phyloP scores from a whole-genome alignment of 2,888 invertebrate species.

The Drosophila emarginata region DNA sequence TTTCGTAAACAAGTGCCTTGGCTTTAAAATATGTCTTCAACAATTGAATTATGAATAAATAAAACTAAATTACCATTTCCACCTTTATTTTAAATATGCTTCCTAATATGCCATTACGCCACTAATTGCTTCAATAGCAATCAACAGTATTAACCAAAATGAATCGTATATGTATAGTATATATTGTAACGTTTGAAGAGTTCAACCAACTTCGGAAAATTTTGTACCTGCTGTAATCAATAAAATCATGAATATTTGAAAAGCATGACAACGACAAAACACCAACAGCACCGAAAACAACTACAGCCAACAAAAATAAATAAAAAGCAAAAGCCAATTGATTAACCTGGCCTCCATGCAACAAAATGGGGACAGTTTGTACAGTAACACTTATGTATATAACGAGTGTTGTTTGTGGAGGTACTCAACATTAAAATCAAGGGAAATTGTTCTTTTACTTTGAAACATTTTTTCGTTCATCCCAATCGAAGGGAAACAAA shows the following conservation, averaged over 20 bases:
- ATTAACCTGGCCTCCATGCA: conserved; percentile 44
- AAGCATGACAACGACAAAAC: conserved; percentile 27
- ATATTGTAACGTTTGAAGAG: conserved; percentile 25
- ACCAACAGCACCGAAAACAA: conserved; percentile 23
- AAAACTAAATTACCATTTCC: conserved; percentile 22
- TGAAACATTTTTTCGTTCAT: too few relatives aligned
- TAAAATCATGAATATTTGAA: conserved; percentile 67
- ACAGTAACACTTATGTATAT: not conserved
- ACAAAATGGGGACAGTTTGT: conserved; percentile 41
- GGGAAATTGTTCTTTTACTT: too few relatives aligned
- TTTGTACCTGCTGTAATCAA: conserved; percentile 60
- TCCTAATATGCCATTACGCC: conserved; percentile 39
- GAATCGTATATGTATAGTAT: not conserved
- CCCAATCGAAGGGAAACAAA: too few relatives aligned
- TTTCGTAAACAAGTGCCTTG: too few relatives aligned
- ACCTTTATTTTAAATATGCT: not conserved
- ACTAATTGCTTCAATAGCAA: conserved; percentile 42
- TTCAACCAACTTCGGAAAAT: conserved; percentile 51
- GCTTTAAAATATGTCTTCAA: conserved; percentile 2
- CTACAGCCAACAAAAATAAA: conserved; percentile 19
- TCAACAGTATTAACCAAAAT: not conserved
- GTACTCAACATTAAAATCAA: too few relatives aligned
- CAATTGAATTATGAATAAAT: conserved; percentile 15
- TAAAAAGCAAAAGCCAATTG: conserved; percentile 63
- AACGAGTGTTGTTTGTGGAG: conserved; percentile 12